These are phyloP conservation scores for Drosophila parabipectinata DNA, from an alignment of 1,140 invertebrate species.

Conservation along the genomic window DNA sequence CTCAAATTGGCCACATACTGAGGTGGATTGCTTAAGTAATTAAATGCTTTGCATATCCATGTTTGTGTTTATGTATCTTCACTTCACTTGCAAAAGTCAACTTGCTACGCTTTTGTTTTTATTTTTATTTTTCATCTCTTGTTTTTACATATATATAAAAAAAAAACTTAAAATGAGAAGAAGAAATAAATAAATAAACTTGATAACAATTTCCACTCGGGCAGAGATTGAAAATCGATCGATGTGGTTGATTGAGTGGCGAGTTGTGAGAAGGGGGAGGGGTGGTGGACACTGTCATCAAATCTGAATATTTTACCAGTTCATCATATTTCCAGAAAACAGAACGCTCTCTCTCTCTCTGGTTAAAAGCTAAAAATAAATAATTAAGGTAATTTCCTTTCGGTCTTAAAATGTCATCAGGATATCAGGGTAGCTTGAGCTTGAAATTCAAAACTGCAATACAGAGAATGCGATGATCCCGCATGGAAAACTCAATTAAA, in stretches of 20 bases:
- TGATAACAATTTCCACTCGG: constrained; percentile 41
- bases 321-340: constrained; percentile 35
- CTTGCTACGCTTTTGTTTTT: too few relatives aligned
- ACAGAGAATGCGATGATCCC: neutral
- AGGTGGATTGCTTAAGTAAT: constrained; percentile 49
- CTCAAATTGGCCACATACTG: constrained; percentile 16
- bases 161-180: neutral
- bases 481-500: constrained; percentile 46
- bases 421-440: neutral
- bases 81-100: neutral
- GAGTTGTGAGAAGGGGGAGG: neutral
- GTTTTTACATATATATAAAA: neutral
- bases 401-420: constrained; percentile 20
- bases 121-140: too few relatives aligned
- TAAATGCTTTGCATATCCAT: too few relatives aligned
- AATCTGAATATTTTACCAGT: constrained; percentile 49
- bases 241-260: constrained; percentile 40
- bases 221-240: constrained; percentile 48
- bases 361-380: constrained; percentile 44
- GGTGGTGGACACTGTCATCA: constrained; percentile 17
- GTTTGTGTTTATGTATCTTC: neutral
- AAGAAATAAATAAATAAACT: constrained; percentile 49
- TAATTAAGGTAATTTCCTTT: constrained; percentile 42
- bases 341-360: neutral
- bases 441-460: neutral